These are phyloP conservation scores for Trissolcus brochymenae DNA, from an alignment of 2,888 invertebrate species.

Conservation along the genomic window DNA sequence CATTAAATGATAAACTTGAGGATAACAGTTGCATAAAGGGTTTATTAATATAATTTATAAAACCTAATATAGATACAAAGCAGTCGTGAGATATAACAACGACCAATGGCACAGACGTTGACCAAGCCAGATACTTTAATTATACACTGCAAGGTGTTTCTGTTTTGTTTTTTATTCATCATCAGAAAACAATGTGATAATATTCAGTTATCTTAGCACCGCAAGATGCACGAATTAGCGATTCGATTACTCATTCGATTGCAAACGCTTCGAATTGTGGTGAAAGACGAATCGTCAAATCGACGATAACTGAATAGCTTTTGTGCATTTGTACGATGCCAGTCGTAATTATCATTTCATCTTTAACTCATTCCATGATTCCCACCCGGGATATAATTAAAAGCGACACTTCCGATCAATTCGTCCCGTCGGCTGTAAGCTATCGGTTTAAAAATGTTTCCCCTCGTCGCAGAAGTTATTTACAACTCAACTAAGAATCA, in stretches of 20 bases:
- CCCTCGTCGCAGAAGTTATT: not conserved
- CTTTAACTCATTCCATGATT: conserved; percentile 2
- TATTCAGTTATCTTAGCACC: conserved; percentile 54
- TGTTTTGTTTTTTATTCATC: too few relatives aligned
- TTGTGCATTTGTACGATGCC: conserved; percentile 57
- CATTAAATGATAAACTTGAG: conserved; percentile 3
- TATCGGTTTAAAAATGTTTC: not conserved
- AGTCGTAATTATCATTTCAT: conserved; percentile 26
- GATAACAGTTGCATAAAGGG: conserved; percentile 65
- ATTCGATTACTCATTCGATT: conserved; percentile 61
- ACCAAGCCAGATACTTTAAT: conserved; percentile 36
- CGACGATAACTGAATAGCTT: conserved; percentile 61
- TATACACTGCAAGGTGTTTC: conserved; percentile 20
- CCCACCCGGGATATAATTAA: not conserved
- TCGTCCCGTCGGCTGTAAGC: too few relatives aligned
- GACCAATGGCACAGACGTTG: conserved; percentile 36
- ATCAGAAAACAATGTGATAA: conserved; percentile 15
- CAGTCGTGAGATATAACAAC: conserved; percentile 41
- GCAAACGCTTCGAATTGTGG: conserved; percentile 67
- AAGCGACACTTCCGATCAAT: too few relatives aligned
- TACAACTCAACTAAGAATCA: conserved; percentile 2
- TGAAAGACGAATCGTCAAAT: conserved; percentile 65
- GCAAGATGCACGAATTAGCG: conserved; percentile 60
- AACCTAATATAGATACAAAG: conserved; percentile 70
- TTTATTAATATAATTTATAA: conserved; percentile 72